Evolutionary conservation across 2,888 invertebrate species (phyloP), one percentile per base, ranked within the genome.

Genomic region (Hirtodrosophila alboralis): DNA sequence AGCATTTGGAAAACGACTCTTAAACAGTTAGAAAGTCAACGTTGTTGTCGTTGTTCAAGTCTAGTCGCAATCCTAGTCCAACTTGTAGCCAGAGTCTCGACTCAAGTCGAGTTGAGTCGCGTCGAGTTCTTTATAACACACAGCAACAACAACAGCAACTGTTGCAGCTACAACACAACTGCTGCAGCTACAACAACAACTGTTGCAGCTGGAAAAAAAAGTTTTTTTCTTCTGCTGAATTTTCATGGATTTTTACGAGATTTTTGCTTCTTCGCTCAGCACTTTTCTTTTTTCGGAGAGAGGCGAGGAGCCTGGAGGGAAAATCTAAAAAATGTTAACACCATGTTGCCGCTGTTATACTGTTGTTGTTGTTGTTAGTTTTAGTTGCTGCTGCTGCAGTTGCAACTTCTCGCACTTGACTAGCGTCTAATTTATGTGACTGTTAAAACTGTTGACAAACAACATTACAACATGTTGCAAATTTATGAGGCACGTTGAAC

Each of bases 401-500:
- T 75, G 79, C 63, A 64, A n/a, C n/a, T n/a, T n/a, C 73, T 72
- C 78, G 63, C 86, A 80, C 77, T 86, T 84, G 81, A 79, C 76
- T 80, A 74, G 68, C 58, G 71, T 81, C 84, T 80, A 84, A 84
- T 84, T 83, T 75, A 76, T 84, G 81, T 77, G 73, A 66, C 72
- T 80, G 75, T 66, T 78, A 58, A 84, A 81, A 86, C 81, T 84
- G 81, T 81, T 81, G 86, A 81, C 86, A 86, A 86, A 81, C 81
- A 84, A 74, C 80, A 84, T 79, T 84, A 86, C 80, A 86, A 79
- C 80, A 80, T 79, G 84, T 69, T 68, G 77, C 86, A 86, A 76
- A 80, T 80, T 86, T 86, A 86, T 86, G 80, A 57, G 73, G 53
- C 76, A 75, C 79, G 64, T 83, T 75, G 84, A 62, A 37, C 61